These are phyloP conservation scores for Watersipora subatra DNA, from an alignment of 1,140 invertebrate genomes.

Conservation along the genomic window DNA sequence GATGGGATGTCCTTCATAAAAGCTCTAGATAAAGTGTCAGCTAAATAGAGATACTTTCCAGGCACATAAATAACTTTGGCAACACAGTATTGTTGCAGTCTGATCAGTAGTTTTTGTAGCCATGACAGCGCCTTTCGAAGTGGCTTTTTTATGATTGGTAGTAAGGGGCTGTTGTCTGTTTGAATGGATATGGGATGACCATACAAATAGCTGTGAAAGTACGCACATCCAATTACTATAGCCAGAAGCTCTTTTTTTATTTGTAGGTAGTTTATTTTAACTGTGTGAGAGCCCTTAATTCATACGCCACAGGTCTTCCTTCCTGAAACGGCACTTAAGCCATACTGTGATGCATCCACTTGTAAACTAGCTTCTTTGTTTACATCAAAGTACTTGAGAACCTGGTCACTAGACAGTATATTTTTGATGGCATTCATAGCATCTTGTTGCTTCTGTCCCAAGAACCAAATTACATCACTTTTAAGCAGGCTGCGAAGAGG, in stretches of 20 bases:
- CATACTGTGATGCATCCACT: background rate
- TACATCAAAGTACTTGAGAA: background rate
- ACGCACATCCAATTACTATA: conserved; percentile 41
- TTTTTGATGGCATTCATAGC: too few species aligned
- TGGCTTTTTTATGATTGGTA: conserved; percentile 17
- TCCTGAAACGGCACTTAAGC: background rate
- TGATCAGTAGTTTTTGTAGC: conserved; percentile 21
- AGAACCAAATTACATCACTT: conserved; percentile 17
- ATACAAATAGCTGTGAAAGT: conserved; percentile 44
- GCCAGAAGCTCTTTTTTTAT: conserved; percentile 46
- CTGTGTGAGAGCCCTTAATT: background rate
- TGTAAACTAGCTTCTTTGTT: background rate
- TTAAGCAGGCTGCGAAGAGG: conserved; percentile 12
- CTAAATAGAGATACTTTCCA: conserved; percentile 10
- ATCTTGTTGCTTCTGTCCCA: conserved; percentile 33
- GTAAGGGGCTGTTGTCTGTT: conserved; percentile 33
- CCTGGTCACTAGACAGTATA: background rate
- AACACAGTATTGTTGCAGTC: conserved; percentile 13
- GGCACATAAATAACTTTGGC: conserved; percentile 9
- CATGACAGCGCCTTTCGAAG: conserved; percentile 13
- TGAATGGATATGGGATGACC: conserved; percentile 20
- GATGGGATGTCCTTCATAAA: too few species aligned
- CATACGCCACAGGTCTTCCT: background rate
- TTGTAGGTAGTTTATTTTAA: conserved; percentile 39
- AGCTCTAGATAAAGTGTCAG: too few species aligned